Evolutionary conservation across 2,113 vertebrate species (phyloP).

Genomic region (Acrocephalus kingi): DNA sequence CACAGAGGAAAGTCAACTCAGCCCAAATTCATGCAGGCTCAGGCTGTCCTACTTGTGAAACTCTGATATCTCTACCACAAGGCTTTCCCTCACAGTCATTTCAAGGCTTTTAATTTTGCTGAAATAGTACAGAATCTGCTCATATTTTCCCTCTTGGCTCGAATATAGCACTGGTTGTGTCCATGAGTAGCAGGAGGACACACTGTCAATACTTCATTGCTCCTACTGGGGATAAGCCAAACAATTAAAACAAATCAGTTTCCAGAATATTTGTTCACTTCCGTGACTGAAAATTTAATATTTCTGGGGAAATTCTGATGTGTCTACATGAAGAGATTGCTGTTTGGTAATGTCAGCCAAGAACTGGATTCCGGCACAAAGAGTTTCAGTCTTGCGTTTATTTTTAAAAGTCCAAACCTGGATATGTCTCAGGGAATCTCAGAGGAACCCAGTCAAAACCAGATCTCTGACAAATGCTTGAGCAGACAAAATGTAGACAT

Average conservation of each 20-base stretch:
- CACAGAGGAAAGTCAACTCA: not conserved
- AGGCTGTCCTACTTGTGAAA: not conserved
- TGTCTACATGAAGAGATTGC: not conserved
- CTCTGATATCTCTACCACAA: not conserved
- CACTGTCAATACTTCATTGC: not conserved
- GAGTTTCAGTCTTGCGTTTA: not conserved
- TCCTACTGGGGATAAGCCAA: not conserved
- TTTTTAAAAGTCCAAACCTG: not conserved
- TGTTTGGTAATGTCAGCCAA: not conserved
- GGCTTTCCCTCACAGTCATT: not conserved
- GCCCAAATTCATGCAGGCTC: not conserved
- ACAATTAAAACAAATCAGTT: not conserved
- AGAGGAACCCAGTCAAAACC: not conserved
- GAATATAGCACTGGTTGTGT: not conserved
- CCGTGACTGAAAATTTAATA: not conserved
- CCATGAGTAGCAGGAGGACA: not conserved
- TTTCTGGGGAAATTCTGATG: not conserved
- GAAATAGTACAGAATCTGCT: not conserved
- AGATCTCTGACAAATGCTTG: not conserved
- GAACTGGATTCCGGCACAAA: not conserved
- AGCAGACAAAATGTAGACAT: not conserved
- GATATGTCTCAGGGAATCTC: not conserved
- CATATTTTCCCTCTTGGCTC: not conserved
- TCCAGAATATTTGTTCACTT: not conserved
- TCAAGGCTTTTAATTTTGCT: not conserved